Base-by-base conservation (phyloP, 1,140 invertebrate genomes). In the Drosophila melanica region DNA sequence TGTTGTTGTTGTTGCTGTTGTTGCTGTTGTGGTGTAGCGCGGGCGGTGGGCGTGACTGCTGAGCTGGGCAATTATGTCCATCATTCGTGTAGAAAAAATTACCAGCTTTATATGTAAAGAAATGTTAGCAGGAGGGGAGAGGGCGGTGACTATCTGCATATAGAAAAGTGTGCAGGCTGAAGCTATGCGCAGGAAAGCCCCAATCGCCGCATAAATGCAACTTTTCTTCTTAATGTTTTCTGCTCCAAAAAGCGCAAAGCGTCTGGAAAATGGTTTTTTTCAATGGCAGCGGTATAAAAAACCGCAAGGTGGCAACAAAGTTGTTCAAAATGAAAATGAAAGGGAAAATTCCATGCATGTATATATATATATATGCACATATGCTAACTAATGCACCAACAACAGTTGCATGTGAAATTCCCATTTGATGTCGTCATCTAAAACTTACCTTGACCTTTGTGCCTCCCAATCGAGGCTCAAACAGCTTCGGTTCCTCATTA, bases 211-310 rank as follows among this genome's bases (percentile, higher is more conserved):
- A 60, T 54, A 30, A 39, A 59, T 67, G 70, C 63, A 53, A 39
- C 44, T 27, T 54, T 58, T 55, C 60, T 58, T 47, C 68, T 60
- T 72, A 76, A 77, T 79, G 41, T 72, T 87, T 89, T 89, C 77
- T 89, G 85, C 84, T 89, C 84, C 85, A 90, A 89, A 89, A 90
- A 89, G 77, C 85, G 78, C 79, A 89, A 89, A 90, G 77, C 73
- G 84, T 60, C 77, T 89, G 80, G 69, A 80, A 89, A 89, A 82
- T 82, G 53, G 42, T 68, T 77, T 85, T 85, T 80, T 68, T 37
- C 12, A 55, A 66, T 18, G 42, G 9, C 8, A 37, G 20, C 14
- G 27, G 44, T 16, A 20, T 30, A 57, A 42, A 59, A 42, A 55
- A 20, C 39, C 55, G 39, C 20, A 37, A 16, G 51, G 33, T 41